Evolutionary conservation across 1,140 invertebrate species (phyloP), one percentile per base, ranked within the genome.

Genomic region (Armadillidium nasatum): DNA sequence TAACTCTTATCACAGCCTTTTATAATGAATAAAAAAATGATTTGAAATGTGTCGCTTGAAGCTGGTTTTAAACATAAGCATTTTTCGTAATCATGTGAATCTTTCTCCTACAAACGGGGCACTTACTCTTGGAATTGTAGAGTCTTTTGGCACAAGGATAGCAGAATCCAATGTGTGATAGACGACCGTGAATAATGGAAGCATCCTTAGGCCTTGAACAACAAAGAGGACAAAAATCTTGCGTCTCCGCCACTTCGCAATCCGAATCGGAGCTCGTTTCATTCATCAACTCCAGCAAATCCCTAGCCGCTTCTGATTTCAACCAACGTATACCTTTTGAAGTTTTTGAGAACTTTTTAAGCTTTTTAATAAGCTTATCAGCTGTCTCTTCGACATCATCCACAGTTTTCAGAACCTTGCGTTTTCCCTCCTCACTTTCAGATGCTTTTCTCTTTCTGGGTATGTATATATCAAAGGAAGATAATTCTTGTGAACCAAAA

Each of bases 41-140:
- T 33, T 1, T 33, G 33, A 33, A 6, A 6, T 33, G 33, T n/a
- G n/a, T n/a, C n/a, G n/a, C n/a, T 33, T 33, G 33, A 33, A 33
- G 6, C 33, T 33, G 33, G 33, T 33, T 33, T 22, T 60, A 76
- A 13, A 50, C 75, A 13, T 76, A 46, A 10, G 77, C 76, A 33
- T 78, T 69, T 68, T 80, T 80, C 33, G 76, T 76, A 4, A 80
- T 75, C 72, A 78, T 77, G 19, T 78, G 75, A 21, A 80, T 80
- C 44, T 80, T 80, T 21, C 79, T 67, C n/a, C 74, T 46, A 43
- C 77, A 78, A 10, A 80, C 72, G 33, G 77, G 79, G 50, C 79
- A 80, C 10, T 74, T 50, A 13, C 71, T 46, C n/a, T 73, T 73
- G 44, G 50, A 60, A 44, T 80, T 74, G 0, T 72, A 73, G 46